Evolutionary conservation across 1,140 invertebrate species (phyloP).

Genomic region (Pseudomyrmex gracilis): DNA sequence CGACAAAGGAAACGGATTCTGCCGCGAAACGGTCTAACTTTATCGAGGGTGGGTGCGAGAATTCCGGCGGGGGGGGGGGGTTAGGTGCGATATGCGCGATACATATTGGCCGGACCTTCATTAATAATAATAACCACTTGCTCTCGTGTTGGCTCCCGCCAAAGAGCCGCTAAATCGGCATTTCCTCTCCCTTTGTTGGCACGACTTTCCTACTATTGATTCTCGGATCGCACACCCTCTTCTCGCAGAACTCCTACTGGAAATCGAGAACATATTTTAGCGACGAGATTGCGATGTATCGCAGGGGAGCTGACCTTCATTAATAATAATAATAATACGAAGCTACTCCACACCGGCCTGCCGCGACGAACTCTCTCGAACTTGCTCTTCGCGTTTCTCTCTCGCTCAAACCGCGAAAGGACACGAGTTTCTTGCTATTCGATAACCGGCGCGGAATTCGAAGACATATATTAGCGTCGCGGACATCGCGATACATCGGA

Average conservation of each 20-base stretch:
- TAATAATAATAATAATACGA: constrained; percentile 73
- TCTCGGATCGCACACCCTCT: constrained; percentile 22
- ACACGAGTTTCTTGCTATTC: constrained; percentile 12
- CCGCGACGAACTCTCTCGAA: constrained; percentile 38
- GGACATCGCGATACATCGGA: constrained; percentile 70
- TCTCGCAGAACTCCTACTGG: constrained; percentile 16
- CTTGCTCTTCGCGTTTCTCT: not conserved
- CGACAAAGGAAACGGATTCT: constrained; percentile 69
- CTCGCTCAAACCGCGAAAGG: constrained; percentile 6
- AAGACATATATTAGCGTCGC: constrained; percentile 73
- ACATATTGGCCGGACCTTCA: constrained; percentile 67
- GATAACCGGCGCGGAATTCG: constrained; percentile 47
- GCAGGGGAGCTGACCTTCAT: constrained; percentile 57
- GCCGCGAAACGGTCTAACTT: constrained; percentile 54
- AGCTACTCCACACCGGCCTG: constrained; percentile 34
- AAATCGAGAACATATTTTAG: constrained; percentile 47
- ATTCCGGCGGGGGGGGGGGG: constrained; percentile 58
- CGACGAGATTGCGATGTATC: constrained; percentile 35
- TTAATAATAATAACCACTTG: constrained; percentile 68
- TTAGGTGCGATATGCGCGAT: constrained; percentile 61
- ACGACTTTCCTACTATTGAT: constrained; percentile 49
- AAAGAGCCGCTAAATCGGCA: constrained; percentile 15
- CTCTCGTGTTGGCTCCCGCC: constrained; percentile 17
- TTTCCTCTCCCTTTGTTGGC: constrained; percentile 53
- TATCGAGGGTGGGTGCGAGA: constrained; percentile 54